phyloP scores from a whole-genome alignment of 2,888 invertebrate genomes.

The Eupithecia dodoneata region DNA sequence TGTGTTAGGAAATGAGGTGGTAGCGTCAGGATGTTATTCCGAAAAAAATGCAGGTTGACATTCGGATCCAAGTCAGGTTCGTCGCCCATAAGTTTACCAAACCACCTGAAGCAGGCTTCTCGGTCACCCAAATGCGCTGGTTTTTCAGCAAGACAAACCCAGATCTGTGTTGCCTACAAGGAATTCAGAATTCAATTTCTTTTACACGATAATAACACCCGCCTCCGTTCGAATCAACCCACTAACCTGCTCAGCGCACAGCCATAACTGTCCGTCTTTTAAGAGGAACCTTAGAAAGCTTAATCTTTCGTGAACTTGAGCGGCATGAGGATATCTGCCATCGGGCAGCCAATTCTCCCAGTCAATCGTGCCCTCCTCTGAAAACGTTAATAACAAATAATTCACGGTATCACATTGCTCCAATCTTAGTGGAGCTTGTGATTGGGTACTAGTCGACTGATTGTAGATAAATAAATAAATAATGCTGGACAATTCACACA shows the following conservation, averaged over 20 bases:
- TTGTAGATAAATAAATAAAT: too few species aligned
- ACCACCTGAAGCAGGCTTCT: conserved; percentile 99
- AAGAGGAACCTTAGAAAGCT: conserved; percentile 96
- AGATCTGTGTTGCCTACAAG: conserved; percentile 93
- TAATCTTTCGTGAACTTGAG: conserved; percentile 96
- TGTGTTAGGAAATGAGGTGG: conserved; percentile 96
- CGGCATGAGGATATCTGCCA: conserved; percentile 94
- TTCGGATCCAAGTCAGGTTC: conserved; percentile 98
- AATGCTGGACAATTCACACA: too few species aligned
- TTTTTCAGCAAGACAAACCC: conserved; percentile 97
- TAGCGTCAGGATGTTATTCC: conserved; percentile 95
- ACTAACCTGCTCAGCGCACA: conserved; percentile 94
- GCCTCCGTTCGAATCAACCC: not conserved
- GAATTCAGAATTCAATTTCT: conserved; percentile 33
- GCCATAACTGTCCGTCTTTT: conserved; percentile 98
- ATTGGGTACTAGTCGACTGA: not conserved
- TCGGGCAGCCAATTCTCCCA: conserved; percentile 92
- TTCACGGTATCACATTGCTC: not conserved
- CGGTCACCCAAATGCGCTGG: conserved; percentile 96
- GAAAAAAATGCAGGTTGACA: conserved; percentile 97
- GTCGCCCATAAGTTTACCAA: conserved; percentile 97
- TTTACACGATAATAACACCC: not conserved
- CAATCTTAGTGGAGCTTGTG: not conserved
- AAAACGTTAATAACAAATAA: conserved; percentile 36
- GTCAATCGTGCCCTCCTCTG: conserved; percentile 90